Evolutionary conservation across 2,888 invertebrate species (phyloP), one percentile per base, ranked within the genome.

Genomic region (Ectropis crepuscularia): DNA sequence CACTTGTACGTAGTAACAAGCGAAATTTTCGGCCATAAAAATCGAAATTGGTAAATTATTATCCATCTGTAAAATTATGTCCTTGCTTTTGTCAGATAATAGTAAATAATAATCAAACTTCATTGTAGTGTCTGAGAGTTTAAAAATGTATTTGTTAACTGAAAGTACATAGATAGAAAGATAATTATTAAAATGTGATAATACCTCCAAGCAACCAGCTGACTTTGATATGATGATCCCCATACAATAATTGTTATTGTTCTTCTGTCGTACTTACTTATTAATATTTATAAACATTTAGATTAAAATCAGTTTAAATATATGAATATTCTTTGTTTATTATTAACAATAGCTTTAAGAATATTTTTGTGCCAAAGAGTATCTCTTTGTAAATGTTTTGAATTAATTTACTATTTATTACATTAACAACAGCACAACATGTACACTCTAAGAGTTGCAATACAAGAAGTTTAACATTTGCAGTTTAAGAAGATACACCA

Each of bases 161-260:
- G 4, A 37, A 37, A 37, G 7, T 37, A n/a, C n/a, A n/a, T n/a
- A 37, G 12, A 49, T 49, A 49, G 2, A 11, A 36, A 11, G 36
- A 37, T n/a, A 6, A 0, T 11, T 0, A 53, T 45, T 2, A 6
- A 53, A 53, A 45, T 45, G 4, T n/a, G 9, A 28, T 12, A 70
- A 77, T 89, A 90, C 91, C 90, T 89, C 86, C 62, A 84, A 65
- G 70, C 85, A 84, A 68, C 72, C 85, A 73, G 85, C 85, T 84
- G 82, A 80, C 80, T 89, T 91, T 78, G 92, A 91, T 82, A 89
- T 90, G 84, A 84, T 84, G 86, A 86, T 87, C 90, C 92, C 92
- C 92, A 92, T 92, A 75, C 89, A 91, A 77, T 51, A n/a, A n/a
- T 41, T 41, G 36, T 41, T 51, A 6, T n/a, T 16, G 41, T 16